Evolutionary conservation across 2,888 invertebrate genomes (phyloP).

Genomic region (Callyntrura sp.): DNA sequence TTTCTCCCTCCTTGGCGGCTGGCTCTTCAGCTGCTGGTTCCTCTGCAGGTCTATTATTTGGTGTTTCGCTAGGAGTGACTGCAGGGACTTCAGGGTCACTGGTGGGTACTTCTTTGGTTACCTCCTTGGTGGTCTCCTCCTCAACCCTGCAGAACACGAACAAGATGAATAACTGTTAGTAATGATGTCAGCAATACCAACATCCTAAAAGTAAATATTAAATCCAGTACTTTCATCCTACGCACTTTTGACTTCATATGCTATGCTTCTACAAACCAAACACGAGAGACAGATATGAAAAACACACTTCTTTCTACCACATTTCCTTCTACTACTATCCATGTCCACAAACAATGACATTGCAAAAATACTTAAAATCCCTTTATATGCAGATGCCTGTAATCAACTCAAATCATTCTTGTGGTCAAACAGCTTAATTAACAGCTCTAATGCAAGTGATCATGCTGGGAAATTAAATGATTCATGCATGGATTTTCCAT

Average conservation of each 20-base stretch:
- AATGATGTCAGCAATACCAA: neutral
- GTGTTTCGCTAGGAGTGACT: conserved; percentile 51
- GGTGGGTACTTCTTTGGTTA: conserved; percentile 73
- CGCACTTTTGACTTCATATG: neutral
- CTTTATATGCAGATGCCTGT: too few species aligned
- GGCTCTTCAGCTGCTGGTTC: conserved; percentile 57
- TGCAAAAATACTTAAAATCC: too few species aligned
- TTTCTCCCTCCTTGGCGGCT: conserved; percentile 65
- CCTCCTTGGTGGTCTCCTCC: conserved; percentile 77
- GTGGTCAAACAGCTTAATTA: neutral
- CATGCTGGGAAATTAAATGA: neutral
- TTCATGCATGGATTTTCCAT: too few species aligned
- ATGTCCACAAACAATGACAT: too few species aligned
- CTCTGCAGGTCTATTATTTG: neutral
- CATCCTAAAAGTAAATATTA: neutral
- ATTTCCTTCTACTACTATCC: too few species aligned
- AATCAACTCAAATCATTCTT: too few species aligned
- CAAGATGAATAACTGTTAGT: neutral
- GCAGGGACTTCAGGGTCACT: conserved; percentile 63
- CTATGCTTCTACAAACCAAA: neutral
- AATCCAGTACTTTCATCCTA: neutral
- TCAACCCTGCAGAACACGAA: conserved; percentile 55
- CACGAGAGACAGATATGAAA: neutral
- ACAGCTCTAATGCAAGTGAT: neutral
- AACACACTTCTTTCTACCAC: neutral